phyloP scores from a whole-genome alignment of 2,113 vertebrate genomes.

The Chiloscyllium plagiosum region DNA sequence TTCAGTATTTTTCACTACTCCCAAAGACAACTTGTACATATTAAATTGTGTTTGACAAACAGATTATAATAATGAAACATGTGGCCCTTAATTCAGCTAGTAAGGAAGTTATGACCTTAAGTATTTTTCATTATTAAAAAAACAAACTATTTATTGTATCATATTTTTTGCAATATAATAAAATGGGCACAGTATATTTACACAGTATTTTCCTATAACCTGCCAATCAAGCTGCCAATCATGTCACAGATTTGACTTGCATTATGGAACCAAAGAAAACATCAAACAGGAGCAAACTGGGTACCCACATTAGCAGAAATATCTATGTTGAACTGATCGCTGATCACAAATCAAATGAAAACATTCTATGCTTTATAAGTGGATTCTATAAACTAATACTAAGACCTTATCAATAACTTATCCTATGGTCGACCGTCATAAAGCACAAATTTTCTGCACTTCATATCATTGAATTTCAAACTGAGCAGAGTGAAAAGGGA shows the following conservation, averaged over 20 bases:
- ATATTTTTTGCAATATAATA: background rate
- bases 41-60: background rate
- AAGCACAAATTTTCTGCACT: background rate
- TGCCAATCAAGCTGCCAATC: background rate
- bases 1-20: background rate
- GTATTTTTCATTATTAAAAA: background rate
- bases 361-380: background rate
- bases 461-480: background rate
- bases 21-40: background rate
- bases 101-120: background rate
- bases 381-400: background rate
- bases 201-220: background rate
- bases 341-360: background rate
- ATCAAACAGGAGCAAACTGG: background rate
- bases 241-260: background rate
- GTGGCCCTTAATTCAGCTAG: background rate
- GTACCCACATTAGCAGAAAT: background rate
- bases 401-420: background rate
- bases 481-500: background rate
- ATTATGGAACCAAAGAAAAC: too few relatives aligned
- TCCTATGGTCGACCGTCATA: background rate
- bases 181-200: background rate
- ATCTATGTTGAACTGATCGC: background rate
- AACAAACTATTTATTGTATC: background rate
- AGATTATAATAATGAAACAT: background rate